A percentile compares a stretch with the other conserved stretches of the same genome.
phyloP scores from a whole-genome alignment of 2,797 vertebrate species.

The Sciaenops ocellatus region DNA sequence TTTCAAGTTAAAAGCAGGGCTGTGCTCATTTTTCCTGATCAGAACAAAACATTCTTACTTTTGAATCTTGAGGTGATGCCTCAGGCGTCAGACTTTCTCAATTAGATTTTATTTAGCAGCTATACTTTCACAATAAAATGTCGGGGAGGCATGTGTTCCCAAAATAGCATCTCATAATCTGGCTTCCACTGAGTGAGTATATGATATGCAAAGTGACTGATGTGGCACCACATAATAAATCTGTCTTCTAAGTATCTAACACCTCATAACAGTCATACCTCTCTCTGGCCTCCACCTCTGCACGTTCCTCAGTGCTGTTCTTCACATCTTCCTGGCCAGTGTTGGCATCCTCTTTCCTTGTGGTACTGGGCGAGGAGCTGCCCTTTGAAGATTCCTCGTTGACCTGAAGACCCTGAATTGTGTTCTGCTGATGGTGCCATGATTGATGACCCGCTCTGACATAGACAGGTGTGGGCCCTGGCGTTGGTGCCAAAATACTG shows the following conservation, averaged over 20 bases:
- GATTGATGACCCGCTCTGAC: constrained; percentile 88
- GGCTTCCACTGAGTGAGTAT: constrained; percentile 38
- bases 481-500: constrained; percentile 90
- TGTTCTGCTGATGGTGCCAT: constrained; percentile 90
- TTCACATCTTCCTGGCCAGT: constrained; percentile 85
- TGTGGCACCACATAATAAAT: constrained; percentile 27
- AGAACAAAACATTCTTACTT: constrained; percentile 30
- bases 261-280: constrained; percentile 90
- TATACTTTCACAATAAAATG: constrained; percentile 23
- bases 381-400: constrained; percentile 88
- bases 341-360: constrained; percentile 84
- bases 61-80: neutral
- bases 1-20: neutral
- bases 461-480: constrained; percentile 88
- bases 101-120: constrained; percentile 28
- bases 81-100: constrained; percentile 23
- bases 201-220: constrained; percentile 23
- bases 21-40: constrained; percentile 7
- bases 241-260: constrained; percentile 29
- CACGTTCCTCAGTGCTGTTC: constrained; percentile 85
- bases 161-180: constrained; percentile 33
- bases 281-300: constrained; percentile 88
- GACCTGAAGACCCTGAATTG: constrained; percentile 88
- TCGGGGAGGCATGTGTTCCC: constrained; percentile 12
- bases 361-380: constrained; percentile 80